Evolutionary conservation across 2,888 invertebrate genomes (phyloP).

Genomic region (Drosophila prostipennis): DNA sequence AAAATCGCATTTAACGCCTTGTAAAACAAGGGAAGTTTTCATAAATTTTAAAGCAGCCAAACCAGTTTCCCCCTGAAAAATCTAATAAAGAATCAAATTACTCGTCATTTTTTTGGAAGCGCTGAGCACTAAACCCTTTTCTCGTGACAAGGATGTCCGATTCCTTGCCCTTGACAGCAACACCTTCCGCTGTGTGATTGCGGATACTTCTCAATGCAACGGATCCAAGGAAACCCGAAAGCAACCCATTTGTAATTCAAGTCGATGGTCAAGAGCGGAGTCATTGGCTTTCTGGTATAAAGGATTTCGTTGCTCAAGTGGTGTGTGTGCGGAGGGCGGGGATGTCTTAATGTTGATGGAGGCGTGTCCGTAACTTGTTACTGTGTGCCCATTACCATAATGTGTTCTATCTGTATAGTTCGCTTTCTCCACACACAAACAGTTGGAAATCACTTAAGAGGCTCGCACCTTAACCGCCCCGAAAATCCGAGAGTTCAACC

Average conservation of each 20-base stretch:
- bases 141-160: background rate
- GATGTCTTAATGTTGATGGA: conserved; percentile 37
- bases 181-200: conserved; percentile 69
- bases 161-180: conserved; percentile 52
- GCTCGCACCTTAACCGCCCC: conserved; percentile 20
- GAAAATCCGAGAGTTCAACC: conserved; percentile 7
- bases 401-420: conserved; percentile 66
- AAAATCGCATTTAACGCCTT: background rate
- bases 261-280: conserved; percentile 57
- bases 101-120: conserved; percentile 55
- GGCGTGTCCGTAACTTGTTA: conserved; percentile 58
- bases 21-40: conserved; percentile 34
- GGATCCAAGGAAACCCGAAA: conserved; percentile 30
- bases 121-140: conserved; percentile 55
- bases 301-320: conserved; percentile 4
- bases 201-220: conserved; percentile 54
- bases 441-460: conserved; percentile 71
- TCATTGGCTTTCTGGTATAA: conserved; percentile 52
- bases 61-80: conserved; percentile 29
- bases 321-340: background rate
- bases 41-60: conserved; percentile 63
- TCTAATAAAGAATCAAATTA: conserved; percentile 74
- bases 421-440: conserved; percentile 7
- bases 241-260: conserved; percentile 28
- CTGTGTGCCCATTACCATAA: conserved; percentile 73